Evolutionary conservation across 2,888 invertebrate genomes (phyloP), one percentile per base, ranked within the genome.

Genomic region (Drosophila eohydei): DNA sequence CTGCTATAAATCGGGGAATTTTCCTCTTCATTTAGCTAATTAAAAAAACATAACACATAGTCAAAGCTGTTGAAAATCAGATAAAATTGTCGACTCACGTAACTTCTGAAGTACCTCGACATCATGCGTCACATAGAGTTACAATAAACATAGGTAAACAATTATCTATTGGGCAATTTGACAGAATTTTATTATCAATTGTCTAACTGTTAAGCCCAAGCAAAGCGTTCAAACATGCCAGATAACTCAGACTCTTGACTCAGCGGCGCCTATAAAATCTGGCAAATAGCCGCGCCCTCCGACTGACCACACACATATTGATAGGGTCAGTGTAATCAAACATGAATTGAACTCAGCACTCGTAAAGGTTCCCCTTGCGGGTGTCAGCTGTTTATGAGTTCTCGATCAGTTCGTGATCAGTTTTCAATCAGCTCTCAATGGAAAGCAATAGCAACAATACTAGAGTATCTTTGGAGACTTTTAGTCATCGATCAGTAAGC

Each of bases 21-120:
- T 57, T 38, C 52, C 26, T 34, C 21, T 32, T 26, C n/a, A 21
- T 21, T 46, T 52, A 58, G 56, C 66, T 80, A 68, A 76, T 83
- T 83, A 66, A 64, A 55, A 78, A 78, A 84, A 81, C 51, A 64
- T 30, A 67, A 38, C 80, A 68, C 69, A 76, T 44, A 69, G 40
- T n/a, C 66, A 71, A 44, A 71, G 40, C n/a, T 41, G 38, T 52
- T 21, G 46, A 26, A 43, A 14, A 71, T 70, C 62, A 50, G 66
- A 74, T 50, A 65, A 68, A 67, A 48, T 21, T 55, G 78, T 43
- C 78, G 64, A 74, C 57, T 78, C 78, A 68, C 56, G 46, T 26
- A 46, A 48, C 41, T 50, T 44, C 9, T 63, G 50, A 52, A 71
- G 71, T 64, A 64, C 78, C 55, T 48, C 26, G 41, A 36, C 9